Evolutionary conservation across 2,797 vertebrate genomes (phyloP).

Genomic region (Antennarius maculatus): DNA sequence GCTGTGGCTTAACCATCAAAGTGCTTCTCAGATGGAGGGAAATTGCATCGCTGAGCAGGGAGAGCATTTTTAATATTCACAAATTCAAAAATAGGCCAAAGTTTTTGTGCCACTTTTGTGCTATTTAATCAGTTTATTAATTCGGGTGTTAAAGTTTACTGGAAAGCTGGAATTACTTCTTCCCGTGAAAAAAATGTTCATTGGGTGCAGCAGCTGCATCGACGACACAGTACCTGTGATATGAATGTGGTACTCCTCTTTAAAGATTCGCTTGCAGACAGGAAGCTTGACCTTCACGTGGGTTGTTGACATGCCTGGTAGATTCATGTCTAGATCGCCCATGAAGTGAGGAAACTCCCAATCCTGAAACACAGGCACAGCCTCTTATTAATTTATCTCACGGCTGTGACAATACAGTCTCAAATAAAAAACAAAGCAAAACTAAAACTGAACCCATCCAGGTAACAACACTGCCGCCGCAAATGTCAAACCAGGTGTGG

Average conservation of each 20-base stretch:
- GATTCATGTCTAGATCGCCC: slow-evolving; percentile 96
- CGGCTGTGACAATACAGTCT: background rate
- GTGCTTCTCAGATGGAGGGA: slow-evolving; percentile 20
- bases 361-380: slow-evolving; percentile 81
- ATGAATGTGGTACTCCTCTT: slow-evolving; percentile 96
- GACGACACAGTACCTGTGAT: slow-evolving; percentile 88
- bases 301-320: slow-evolving; percentile 92
- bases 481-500: slow-evolving; percentile 34
- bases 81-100: slow-evolving; percentile 53
- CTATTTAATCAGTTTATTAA: slow-evolving; percentile 33
- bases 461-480: slow-evolving; percentile 22
- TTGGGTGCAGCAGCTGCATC: slow-evolving; percentile 4
- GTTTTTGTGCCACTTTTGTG: slow-evolving; percentile 21
- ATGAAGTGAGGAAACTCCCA: slow-evolving; percentile 99
- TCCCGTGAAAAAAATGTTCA: slow-evolving; percentile 14
- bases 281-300: slow-evolving; percentile 95
- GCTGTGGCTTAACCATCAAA: slow-evolving; percentile 57
- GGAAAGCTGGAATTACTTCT: background rate
- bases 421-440: slow-evolving; percentile 8
- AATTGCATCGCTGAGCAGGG: slow-evolving; percentile 52
- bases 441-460: slow-evolving; percentile 13
- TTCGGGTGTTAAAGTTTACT: slow-evolving; percentile 4
- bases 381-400: background rate
- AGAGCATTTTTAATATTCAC: slow-evolving; percentile 17
- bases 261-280: slow-evolving; percentile 92